Evolutionary conservation across 2,797 vertebrate genomes (phyloP), one percentile per base, ranked within the genome.

Genomic region (Catamblyrhynchus diadema): DNA sequence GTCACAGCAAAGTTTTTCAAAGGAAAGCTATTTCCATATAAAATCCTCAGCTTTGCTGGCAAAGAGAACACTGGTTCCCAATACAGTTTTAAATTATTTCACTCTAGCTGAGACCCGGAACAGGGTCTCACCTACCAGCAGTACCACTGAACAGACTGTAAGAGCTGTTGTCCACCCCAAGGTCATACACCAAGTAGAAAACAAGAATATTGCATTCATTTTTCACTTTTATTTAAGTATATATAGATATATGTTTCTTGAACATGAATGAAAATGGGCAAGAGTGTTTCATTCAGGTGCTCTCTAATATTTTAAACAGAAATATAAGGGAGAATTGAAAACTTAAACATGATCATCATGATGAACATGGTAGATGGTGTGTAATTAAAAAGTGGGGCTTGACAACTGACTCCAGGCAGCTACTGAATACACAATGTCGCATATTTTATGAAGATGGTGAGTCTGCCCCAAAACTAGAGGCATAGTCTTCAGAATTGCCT

Each of bases 81-180:
- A 56, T 30, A 73, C 0, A 9, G 9, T 66, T 86, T 81, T 66
- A 44, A 71, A 61, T 48, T 59, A 45, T 81, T 88, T 90, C 24
- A 23, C 4, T 45, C 12, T 24, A 27, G 30, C 24, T 35, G 33
- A 87, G 42, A 74, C 14, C 45, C 7, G 33, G 71, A 92, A 77
- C 8, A 11, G 7, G 2, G 2, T 60, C 10, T 70, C 32, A 67
- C 8, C 5, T 33, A 20, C 3, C 2, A 9, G 5, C 16, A 32
- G 16, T 51, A 59, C 32, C 35, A 56, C 19, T 47, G 27, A 78
- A 50, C 21, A 79, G 6, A 11, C 11, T 69, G 7, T 23, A 51
- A 25, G 14, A 73, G 17, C 9, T 48, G 15, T 51, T 80, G 25
- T 35, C 25, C 25, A 53, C 32, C 77, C 11, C 47, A 51, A 33